Percentiles rank a stretch among this genome's conserved stretches.
These are phyloP conservation scores for Hoplodrina ambigua DNA, from an alignment of 2,888 invertebrate genomes.

Conservation along the genomic window DNA sequence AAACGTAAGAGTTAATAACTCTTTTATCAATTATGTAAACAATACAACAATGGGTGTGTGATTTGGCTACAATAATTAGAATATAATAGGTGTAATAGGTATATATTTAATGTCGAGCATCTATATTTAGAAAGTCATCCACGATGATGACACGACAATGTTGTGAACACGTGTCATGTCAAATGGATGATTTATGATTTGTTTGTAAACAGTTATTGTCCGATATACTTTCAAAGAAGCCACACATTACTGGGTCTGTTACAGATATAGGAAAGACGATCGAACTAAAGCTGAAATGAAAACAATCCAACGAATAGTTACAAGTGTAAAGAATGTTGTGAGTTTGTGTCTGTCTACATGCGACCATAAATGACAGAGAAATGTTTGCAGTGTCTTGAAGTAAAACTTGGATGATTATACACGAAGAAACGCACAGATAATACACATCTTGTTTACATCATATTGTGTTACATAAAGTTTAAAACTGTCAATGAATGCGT, in stretches of 20 bases:
- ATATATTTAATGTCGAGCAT: constrained; percentile 33
- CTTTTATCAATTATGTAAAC: not conserved
- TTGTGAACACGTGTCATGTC: constrained; percentile 56
- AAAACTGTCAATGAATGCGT: not conserved
- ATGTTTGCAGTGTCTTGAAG: constrained; percentile 24
- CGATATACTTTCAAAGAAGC: constrained; percentile 16
- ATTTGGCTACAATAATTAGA: constrained; percentile 19
- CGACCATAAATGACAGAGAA: constrained; percentile 7
- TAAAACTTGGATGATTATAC: constrained; percentile 16
- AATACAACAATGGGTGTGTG: constrained; percentile 2
- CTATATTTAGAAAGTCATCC: constrained; percentile 51
- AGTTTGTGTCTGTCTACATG: constrained; percentile 2
- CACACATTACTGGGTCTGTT: constrained; percentile 19
- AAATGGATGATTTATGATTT: constrained; percentile 54
- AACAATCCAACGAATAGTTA: not conserved
- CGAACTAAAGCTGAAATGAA: constrained; percentile 31
- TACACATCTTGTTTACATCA: not conserved
- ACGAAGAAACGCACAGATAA: not conserved
- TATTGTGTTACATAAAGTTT: not conserved
- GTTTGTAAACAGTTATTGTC: constrained; percentile 55
- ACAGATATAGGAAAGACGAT: not conserved
- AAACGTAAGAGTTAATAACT: not conserved
- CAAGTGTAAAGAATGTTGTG: not conserved
- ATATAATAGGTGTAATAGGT: constrained; percentile 10
- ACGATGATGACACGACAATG: constrained; percentile 43